These are phyloP conservation scores for Condylostylus longicornis DNA, from an alignment of 1,140 invertebrate species.

Conservation along the genomic window DNA sequence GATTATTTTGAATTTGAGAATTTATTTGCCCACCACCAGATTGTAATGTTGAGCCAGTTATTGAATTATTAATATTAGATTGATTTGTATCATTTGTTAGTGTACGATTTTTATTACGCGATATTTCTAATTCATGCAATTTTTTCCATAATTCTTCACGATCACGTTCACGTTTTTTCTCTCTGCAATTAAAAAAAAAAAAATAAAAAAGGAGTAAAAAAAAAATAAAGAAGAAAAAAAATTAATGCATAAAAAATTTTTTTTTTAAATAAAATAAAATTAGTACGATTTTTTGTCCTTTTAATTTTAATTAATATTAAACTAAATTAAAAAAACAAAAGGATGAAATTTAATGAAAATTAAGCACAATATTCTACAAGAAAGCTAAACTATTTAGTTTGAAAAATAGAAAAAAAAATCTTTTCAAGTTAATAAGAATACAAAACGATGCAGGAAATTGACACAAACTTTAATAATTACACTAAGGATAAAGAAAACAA, in stretches of 20 bases:
- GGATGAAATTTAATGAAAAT: background rate
- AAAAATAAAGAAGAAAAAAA: too few relatives aligned
- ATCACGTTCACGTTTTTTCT: constrained; percentile 88
- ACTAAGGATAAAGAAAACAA: too few relatives aligned
- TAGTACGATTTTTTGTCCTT: too few relatives aligned
- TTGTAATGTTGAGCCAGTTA: background rate
- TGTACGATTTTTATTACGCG: constrained; percentile 27
- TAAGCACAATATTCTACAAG: too few relatives aligned
- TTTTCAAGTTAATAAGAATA: too few relatives aligned
- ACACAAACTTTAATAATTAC: too few relatives aligned
- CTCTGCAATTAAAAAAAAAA: constrained; percentile 41
- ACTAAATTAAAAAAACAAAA: background rate
- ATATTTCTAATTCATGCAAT: constrained; percentile 58
- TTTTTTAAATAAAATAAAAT: constrained; percentile 1
- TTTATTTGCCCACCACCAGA: constrained; percentile 14
- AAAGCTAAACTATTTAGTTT: too few relatives aligned
- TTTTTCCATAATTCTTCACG: constrained; percentile 89
- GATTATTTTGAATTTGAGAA: constrained; percentile 13
- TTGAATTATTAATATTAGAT: constrained; percentile 6
- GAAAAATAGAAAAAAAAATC: too few relatives aligned
- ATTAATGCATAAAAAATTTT: too few relatives aligned
- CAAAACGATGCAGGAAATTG: too few relatives aligned
- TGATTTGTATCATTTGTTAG: constrained; percentile 7
- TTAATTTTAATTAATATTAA: background rate
- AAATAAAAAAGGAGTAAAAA: too few relatives aligned